Base-by-base conservation (phyloP, 2,888 invertebrate species). In the Orthonychiurus folsomi region DNA sequence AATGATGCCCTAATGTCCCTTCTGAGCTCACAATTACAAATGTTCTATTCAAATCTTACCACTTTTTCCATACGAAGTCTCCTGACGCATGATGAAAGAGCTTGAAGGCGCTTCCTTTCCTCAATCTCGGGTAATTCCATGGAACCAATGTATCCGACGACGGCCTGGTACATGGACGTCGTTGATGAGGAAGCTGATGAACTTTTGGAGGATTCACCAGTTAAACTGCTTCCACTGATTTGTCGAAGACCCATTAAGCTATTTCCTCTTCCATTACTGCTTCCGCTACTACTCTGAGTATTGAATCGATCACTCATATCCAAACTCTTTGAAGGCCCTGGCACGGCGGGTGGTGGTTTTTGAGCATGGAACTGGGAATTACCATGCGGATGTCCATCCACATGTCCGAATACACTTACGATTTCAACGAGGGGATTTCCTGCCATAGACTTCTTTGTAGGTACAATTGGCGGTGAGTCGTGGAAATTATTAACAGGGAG, bases 111-210 rank as follows among this genome's bases (percentile, higher is more conserved):
- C 81, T 53, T 89, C 81, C 70, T 89, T 87, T 76, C 87, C 87
- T 69, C 70, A 59, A 79, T 78, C 63, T 78, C 77, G 0, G 95
- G 94, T 81, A 95, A 93, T 79, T 95, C 95, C 67, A 96, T 93
- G 1, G 95, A 94, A 24, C 95, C 95, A 56, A 96, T 81, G 77
- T 96, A 96, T 1, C 94, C 94, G 1, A 96, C 92, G 1, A 96
- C 85, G 0, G 89, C 89, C 71, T 88, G 85, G 74, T 76, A 76
- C 37, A 71, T 64, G 18, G 60, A 50, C 28, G 18, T 27, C 3
- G 47, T 5, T 26, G 47, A 21, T 26, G 21, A 50, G n/a, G 52
- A 3, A 24, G 18, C 12, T 53, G 12, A 27, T n/a, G 56, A 47
- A 20, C 56, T 59, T 15, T 47, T 28, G 37, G 5, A 9, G 55